These are phyloP conservation scores for Shinisaurus crocodilurus DNA, from an alignment of 2,113 vertebrate species.

Conservation along the genomic window DNA sequence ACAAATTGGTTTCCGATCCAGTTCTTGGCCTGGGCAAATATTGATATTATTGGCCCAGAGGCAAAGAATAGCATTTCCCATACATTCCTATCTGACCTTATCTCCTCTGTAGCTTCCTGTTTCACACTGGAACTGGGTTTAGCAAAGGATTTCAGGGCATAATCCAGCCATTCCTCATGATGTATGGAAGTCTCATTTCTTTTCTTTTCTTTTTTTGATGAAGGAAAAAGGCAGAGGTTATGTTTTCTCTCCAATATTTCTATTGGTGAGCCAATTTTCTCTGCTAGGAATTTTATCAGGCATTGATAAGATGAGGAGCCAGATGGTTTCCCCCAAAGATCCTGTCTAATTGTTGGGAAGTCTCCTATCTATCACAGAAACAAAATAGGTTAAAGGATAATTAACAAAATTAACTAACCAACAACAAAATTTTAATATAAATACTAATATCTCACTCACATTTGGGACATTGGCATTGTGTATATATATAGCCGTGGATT, in stretches of 20 bases:
- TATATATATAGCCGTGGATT: too few relatives aligned
- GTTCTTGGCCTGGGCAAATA: conserved; percentile 43
- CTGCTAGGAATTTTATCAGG: conserved; percentile 66
- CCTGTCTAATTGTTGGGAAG: conserved; percentile 66
- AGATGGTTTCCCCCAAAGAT: conserved; percentile 54
- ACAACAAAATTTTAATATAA: too few relatives aligned
- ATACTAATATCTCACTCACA: too few relatives aligned
- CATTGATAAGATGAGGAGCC: conserved; percentile 69
- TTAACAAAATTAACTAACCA: too few relatives aligned
- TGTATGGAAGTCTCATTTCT: not conserved
- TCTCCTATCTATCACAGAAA: conserved; percentile 47
- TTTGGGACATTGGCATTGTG: too few relatives aligned
- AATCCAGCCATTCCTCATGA: conserved; percentile 17
- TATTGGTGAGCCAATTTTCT: conserved; percentile 39
- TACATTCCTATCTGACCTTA: not conserved
- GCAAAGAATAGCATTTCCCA: conserved; percentile 34
- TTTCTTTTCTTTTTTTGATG: conserved; percentile 8
- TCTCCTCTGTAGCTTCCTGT: conserved; percentile 37
- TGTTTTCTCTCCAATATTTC: conserved; percentile 52
- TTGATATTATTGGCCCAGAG: conserved; percentile 42
- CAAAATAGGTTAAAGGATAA: too few relatives aligned
- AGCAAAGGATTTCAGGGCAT: not conserved
- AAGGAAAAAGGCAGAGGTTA: conserved; percentile 33
- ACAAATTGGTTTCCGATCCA: conserved; percentile 51
- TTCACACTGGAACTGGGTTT: conserved; percentile 3